A percentile compares a stretch with the other conserved stretches of the same genome.
These are phyloP conservation scores for Helicolenus hilgendorfi DNA, from an alignment of 2,797 vertebrate genomes.

Conservation along the genomic window DNA sequence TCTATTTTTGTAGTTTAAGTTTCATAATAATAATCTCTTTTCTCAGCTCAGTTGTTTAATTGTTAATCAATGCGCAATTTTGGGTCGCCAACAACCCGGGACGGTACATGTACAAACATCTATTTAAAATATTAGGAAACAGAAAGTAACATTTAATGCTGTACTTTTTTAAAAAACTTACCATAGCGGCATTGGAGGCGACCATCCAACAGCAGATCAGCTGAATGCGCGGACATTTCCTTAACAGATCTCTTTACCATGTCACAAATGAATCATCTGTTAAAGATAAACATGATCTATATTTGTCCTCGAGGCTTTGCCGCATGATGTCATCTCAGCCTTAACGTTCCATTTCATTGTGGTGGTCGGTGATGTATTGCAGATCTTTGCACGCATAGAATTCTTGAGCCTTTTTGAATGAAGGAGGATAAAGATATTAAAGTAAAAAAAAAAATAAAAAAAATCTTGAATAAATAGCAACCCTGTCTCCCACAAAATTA, in stretches of 20 bases:
- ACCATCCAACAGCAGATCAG: constrained; percentile 34
- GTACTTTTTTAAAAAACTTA: constrained; percentile 6
- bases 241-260: constrained; percentile 72
- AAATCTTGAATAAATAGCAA: too few relatives aligned
- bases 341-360: constrained; percentile 84
- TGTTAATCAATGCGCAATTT: constrained; percentile 82
- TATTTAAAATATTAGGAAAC: constrained; percentile 68
- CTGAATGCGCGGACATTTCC: constrained; percentile 41
- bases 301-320: constrained; percentile 79
- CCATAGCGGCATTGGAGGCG: background rate
- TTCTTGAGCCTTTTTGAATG: constrained; percentile 16
- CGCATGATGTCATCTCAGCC: constrained; percentile 82
- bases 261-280: constrained; percentile 83
- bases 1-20: constrained; percentile 77
- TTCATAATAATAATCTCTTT: constrained; percentile 79
- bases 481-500: too few relatives aligned
- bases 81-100: constrained; percentile 36
- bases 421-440: constrained; percentile 35
- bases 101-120: constrained; percentile 76
- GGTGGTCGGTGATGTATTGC: constrained; percentile 76
- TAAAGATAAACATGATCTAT: constrained; percentile 88
- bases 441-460: background rate
- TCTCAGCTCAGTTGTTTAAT: constrained; percentile 73
- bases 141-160: constrained; percentile 22
- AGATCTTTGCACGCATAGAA: constrained; percentile 68